Conservation (phyloP, 2,113 vertebrate species). For the Calonectris borealis region DNA sequence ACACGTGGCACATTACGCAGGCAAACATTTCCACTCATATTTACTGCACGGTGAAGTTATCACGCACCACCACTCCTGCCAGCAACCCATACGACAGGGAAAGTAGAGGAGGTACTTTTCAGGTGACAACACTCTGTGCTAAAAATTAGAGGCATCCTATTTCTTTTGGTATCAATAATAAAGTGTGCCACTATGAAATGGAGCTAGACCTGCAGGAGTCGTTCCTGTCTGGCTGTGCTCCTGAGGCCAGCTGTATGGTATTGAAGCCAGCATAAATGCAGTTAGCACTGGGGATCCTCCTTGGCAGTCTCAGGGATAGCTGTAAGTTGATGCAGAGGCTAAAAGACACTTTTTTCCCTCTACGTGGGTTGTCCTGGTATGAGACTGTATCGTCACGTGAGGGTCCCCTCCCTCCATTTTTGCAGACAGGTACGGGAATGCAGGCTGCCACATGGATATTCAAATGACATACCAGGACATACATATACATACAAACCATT, state of each 20-base stretch:
- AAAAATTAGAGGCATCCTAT: neutral
- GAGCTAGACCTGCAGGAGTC: neutral
- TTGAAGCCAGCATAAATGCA: neutral
- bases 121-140: neutral
- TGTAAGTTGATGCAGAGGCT: neutral
- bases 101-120: neutral
- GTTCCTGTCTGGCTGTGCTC: neutral
- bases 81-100: fast-evolving
- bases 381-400: neutral
- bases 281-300: neutral
- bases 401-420: neutral
- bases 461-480: neutral
- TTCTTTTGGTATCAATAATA: neutral
- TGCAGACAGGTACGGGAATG: neutral
- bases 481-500: neutral
- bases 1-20: neutral
- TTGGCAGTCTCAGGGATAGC: neutral
- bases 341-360: neutral
- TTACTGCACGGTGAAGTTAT: neutral
- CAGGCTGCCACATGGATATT: neutral
- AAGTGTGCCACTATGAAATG: fast-evolving
- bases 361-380: neutral
- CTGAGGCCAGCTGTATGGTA: neutral
- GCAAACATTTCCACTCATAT: neutral
- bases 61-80: neutral